Conservation (phyloP, 2,888 invertebrate genomes). For the Tuta absoluta region DNA sequence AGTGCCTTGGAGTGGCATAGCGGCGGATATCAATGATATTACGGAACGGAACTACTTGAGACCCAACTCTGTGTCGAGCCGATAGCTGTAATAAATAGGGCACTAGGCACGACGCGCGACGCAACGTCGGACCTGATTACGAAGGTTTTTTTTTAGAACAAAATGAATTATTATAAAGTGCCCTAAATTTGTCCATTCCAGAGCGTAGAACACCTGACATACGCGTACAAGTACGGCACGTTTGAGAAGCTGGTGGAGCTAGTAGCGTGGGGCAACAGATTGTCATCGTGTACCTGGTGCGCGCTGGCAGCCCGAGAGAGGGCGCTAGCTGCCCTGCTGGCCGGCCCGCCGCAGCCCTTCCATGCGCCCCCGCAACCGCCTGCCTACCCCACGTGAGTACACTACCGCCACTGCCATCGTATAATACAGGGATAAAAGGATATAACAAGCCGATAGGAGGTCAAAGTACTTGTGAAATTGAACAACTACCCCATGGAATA, state of each 20-base stretch:
- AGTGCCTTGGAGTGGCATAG: no score
- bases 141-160: no score
- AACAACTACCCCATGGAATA: no score
- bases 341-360: slow-evolving; percentile 56
- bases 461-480: no score
- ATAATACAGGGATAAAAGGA: neutral
- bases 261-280: slow-evolving; percentile 89
- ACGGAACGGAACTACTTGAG: no score
- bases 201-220: slow-evolving; percentile 95
- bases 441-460: neutral
- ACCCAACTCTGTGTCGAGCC: no score
- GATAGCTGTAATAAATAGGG: no score
- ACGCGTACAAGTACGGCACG: slow-evolving; percentile 96
- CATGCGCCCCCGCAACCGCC: slow-evolving; percentile 43
- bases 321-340: slow-evolving; percentile 84
- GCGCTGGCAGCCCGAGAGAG: slow-evolving; percentile 84
- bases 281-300: slow-evolving; percentile 92
- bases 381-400: slow-evolving; percentile 44
- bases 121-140: no score
- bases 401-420: neutral
- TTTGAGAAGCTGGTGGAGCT: slow-evolving; percentile 96
- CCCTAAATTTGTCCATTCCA: slow-evolving; percentile 62
- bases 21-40: no score
- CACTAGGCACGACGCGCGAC: no score
- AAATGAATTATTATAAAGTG: no score